These are phyloP conservation scores for Syngnathus scovelli DNA, from an alignment of 2,113 vertebrate species.

Conservation along the genomic window DNA sequence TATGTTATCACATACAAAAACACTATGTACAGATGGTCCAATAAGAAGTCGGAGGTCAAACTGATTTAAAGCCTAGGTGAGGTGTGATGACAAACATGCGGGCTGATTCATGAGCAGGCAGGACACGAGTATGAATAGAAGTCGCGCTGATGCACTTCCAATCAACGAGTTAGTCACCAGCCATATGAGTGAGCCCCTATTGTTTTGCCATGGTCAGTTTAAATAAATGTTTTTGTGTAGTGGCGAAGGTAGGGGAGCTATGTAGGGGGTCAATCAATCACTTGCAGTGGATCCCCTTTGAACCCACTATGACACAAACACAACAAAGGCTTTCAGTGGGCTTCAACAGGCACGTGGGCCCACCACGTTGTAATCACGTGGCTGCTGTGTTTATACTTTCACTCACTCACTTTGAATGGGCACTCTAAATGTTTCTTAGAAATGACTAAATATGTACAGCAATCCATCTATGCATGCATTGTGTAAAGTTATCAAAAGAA, in stretches of 20 bases:
- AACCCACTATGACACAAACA: background rate
- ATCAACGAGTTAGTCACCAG: background rate
- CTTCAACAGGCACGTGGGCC: slow-evolving; percentile 20
- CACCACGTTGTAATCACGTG: slow-evolving; percentile 31
- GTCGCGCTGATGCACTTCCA: background rate
- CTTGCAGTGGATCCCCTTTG: background rate
- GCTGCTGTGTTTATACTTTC: slow-evolving; percentile 1
- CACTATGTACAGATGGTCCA: too few relatives aligned
- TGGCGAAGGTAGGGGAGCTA: background rate
- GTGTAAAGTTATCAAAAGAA: too few relatives aligned
- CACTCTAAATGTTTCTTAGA: too few relatives aligned
- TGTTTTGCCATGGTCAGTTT: background rate
- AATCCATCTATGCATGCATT: too few relatives aligned
- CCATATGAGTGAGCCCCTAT: background rate
- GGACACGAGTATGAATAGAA: background rate
- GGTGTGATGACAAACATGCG: slow-evolving; percentile 3
- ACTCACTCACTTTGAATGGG: background rate
- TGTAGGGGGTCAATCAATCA: background rate
- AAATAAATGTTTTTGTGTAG: background rate
- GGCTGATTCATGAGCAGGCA: background rate
- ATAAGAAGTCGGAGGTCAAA: too few relatives aligned
- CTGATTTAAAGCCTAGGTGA: slow-evolving; percentile 17
- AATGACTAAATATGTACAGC: too few relatives aligned
- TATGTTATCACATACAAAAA: too few relatives aligned
- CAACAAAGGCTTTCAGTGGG: slow-evolving; percentile 19